Evolutionary conservation across 2,113 vertebrate genomes (phyloP).

Genomic region (Bos indicus): DNA sequence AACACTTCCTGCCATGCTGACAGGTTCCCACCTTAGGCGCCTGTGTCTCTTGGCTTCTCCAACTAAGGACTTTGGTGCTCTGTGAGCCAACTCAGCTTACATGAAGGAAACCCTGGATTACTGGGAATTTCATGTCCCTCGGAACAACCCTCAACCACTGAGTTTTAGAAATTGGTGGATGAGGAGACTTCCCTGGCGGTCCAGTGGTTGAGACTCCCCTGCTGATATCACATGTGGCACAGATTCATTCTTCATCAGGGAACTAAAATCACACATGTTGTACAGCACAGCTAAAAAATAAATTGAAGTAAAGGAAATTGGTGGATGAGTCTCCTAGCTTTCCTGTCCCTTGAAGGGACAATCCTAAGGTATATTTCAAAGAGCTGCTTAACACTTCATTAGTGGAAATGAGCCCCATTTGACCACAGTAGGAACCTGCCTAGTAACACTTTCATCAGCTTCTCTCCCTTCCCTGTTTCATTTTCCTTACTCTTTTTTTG

Average conservation of each 20-base stretch:
- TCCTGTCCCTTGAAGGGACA: not conserved
- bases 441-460: not conserved
- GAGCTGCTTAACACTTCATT: not conserved
- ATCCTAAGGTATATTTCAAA: not conserved
- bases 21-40: not conserved
- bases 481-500: not conserved
- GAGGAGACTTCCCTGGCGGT: not conserved
- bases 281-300: not conserved
- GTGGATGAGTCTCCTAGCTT: not conserved
- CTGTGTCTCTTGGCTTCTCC: not conserved
- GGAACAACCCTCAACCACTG: not conserved
- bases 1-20: not conserved
- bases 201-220: not conserved
- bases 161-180: not conserved
- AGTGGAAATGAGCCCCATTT: not conserved
- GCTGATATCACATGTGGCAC: not conserved
- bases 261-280: not conserved
- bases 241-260: not conserved
- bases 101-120: not conserved
- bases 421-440: not conserved
- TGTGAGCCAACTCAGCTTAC: not conserved
- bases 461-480: not conserved
- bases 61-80: not conserved
- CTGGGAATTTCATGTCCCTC: not conserved
- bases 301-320: not conserved